Conservation (phyloP, 2,113 vertebrate species). For the Forbesichthys agassizii region DNA sequence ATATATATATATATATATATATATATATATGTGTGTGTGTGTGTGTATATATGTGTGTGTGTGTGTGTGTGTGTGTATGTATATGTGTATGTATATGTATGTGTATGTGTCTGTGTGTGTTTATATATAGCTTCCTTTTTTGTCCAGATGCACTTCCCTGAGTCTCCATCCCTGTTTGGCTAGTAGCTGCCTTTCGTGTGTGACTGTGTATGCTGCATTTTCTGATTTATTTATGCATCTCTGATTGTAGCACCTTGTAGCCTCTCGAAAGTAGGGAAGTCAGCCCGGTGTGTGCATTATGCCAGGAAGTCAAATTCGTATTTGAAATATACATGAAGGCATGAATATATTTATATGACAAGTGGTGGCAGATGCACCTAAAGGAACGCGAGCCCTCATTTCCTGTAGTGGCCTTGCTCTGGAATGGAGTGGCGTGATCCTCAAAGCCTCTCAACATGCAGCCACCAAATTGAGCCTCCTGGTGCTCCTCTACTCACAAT, state of each 20-base stretch:
- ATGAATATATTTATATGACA: constrained; percentile 63
- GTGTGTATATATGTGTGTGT: no score
- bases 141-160: constrained; percentile 53
- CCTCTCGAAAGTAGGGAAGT: constrained; percentile 45
- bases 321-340: constrained; percentile 68
- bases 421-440: constrained; percentile 65
- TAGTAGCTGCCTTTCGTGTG: constrained; percentile 52
- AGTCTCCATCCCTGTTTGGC: constrained; percentile 13
- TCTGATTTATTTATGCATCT: constrained; percentile 70
- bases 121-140: constrained; percentile 3
- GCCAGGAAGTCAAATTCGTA: constrained; percentile 49
- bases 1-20: no score
- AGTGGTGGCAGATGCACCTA: constrained; percentile 32
- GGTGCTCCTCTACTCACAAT: constrained; percentile 51
- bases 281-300: constrained; percentile 54
- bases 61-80: background rate
- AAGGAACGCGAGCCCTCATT: constrained; percentile 43
- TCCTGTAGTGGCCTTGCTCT: constrained; percentile 50
- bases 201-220: constrained; percentile 57
- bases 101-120: constrained; percentile 5
- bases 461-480: constrained; percentile 45
- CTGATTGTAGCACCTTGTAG: constrained; percentile 58
- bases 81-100: background rate
- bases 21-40: background rate
- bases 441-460: constrained; percentile 54